Conservation (phyloP, 2,888 invertebrate genomes). For the Punctoribates punctum region DNA sequence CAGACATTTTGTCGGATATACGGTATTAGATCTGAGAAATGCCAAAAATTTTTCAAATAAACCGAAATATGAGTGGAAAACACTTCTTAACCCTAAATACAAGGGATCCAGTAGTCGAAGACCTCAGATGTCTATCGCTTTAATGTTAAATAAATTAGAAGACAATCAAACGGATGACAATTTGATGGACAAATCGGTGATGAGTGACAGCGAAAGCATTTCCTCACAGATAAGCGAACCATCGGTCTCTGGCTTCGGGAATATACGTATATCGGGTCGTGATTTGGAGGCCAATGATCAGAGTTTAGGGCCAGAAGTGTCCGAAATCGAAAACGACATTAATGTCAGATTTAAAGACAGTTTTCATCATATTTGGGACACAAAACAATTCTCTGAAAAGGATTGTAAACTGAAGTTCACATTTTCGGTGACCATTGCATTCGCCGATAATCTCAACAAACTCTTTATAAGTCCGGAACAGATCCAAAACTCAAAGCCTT, state of each 20-base stretch:
- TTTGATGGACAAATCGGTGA: not conserved
- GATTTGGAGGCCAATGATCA: not conserved
- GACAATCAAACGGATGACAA: constrained; percentile 16
- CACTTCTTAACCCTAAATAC: constrained; percentile 43
- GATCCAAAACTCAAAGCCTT: constrained; percentile 7
- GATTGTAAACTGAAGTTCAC: constrained; percentile 37
- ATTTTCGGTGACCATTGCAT: constrained; percentile 11
- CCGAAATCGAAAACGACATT: constrained; percentile 40
- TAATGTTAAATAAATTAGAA: constrained; percentile 39
- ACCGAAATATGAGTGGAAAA: constrained; percentile 41
- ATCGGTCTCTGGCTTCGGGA: not conserved
- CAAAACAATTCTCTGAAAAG: constrained; percentile 4
- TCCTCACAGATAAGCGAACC: not conserved
- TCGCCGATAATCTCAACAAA: constrained; percentile 38
- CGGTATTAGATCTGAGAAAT: constrained; percentile 41
- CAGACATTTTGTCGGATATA: constrained; percentile 41
- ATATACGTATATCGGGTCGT: no score
- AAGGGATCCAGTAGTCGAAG: constrained; percentile 38
- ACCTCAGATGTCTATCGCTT: constrained; percentile 41
- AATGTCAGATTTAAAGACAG: constrained; percentile 36
- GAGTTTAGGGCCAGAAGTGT: not conserved
- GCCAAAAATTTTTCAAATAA: constrained; percentile 40
- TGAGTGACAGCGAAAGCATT: not conserved
- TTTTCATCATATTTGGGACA: constrained; percentile 41
- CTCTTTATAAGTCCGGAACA: not conserved